Evolutionary conservation across 2,797 vertebrate species (phyloP), one percentile per base, ranked within the genome.

Genomic region (Tympanoctomys barrerae): DNA sequence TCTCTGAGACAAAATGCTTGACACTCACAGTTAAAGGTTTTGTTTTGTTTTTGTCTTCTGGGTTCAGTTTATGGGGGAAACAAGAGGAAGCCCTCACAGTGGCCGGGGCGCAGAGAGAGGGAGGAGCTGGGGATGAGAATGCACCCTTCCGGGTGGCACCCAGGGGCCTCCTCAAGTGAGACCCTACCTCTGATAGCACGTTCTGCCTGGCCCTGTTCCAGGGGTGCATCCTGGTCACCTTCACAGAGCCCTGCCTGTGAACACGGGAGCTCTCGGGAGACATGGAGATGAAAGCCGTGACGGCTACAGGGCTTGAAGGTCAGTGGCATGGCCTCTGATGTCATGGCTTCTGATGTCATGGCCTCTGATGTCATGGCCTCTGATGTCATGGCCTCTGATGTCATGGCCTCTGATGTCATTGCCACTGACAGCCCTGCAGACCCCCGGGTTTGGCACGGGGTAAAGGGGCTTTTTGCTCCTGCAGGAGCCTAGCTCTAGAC

Each of bases 371-470:
- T n/a, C n/a, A n/a, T n/a, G n/a, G n/a, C n/a, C n/a, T n/a, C n/a
- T n/a, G n/a, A n/a, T n/a, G n/a, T n/a, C n/a, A n/a, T n/a, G n/a
- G n/a, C n/a, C n/a, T n/a, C n/a, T n/a, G n/a, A n/a, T n/a, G n/a
- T n/a, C 4, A 16, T 21, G 82, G 61, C 8, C 11, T 22, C n/a
- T 28, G 18, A 14, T 0, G 22, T 2, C 39, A 0, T 33, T 0
- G 6, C 28, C 1, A 11, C 6, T 19, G 3, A 31, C 28, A 1
- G 49, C 12, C 12, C 4, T 1, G 6, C 3, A 18, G 21, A 9
- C 26, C 73, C 36, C 39, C 1, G 2, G 33, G 26, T 5, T 28
- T 49, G 36, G 31, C 1, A 18, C 36, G 33, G 54, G 16, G 4
- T 7, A 36, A 7, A 18, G 64, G 18, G 4, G 36, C 21, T 6